phyloP scores from a whole-genome alignment of 2,113 vertebrate genomes.

The Acanthisitta chloris region DNA sequence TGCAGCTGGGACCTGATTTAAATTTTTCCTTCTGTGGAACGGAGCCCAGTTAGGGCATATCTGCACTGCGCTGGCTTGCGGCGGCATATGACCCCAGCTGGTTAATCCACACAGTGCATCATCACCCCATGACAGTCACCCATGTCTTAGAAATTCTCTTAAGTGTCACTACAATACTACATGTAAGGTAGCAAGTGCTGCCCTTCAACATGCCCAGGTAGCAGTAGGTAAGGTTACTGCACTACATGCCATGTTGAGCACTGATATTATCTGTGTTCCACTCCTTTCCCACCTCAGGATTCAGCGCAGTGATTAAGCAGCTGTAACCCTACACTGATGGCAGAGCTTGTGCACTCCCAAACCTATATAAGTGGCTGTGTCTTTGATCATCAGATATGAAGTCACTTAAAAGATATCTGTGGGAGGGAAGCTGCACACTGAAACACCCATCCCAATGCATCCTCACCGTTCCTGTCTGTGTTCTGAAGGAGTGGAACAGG shows the following conservation, averaged over 20 bases:
- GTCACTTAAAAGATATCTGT: neutral
- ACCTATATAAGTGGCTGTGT: neutral
- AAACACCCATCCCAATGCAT: neutral
- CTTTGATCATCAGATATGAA: neutral
- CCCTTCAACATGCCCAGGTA: neutral
- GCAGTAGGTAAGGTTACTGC: neutral
- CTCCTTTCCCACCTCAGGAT: neutral
- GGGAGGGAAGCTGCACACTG: neutral
- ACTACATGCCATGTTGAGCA: rapidly evolving
- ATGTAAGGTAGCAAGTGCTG: neutral
- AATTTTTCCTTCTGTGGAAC: neutral
- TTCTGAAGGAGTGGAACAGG: neutral
- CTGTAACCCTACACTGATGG: neutral
- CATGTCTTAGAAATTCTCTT: neutral
- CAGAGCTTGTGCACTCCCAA: neutral
- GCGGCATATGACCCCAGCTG: neutral
- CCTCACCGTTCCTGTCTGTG: neutral
- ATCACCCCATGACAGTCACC: neutral
- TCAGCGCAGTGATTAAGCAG: neutral
- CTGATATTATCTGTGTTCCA: neutral
- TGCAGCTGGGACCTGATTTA: neutral
- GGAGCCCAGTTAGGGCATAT: rapidly evolving
- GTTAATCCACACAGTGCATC: neutral
- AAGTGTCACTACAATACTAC: neutral
- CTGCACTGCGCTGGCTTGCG: neutral